Evolutionary conservation across 2,797 vertebrate species (phyloP).

Genomic region (Sebastes steindachneri): DNA sequence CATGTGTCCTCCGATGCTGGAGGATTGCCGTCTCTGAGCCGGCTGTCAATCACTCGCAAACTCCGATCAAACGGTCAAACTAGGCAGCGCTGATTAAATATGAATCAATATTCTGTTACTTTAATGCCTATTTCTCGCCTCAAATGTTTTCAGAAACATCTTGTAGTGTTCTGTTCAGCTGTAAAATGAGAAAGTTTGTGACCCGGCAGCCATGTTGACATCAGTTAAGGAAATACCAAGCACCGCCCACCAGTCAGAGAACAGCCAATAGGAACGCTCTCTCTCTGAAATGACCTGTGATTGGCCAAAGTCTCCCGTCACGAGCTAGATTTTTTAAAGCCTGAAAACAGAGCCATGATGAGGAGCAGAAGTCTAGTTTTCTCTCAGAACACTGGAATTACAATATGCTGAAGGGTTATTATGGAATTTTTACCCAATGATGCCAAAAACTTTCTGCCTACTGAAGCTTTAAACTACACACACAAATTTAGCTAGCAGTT

Average conservation of each 20-base stretch:
- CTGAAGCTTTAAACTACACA: no score
- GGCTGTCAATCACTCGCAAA: background rate
- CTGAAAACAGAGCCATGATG: background rate
- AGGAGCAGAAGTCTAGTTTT: background rate
- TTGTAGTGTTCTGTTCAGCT: no score
- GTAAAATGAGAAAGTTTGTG: no score
- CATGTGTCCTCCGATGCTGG: background rate
- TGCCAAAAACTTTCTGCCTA: no score
- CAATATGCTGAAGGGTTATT: no score
- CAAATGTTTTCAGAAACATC: no score
- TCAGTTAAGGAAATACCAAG: background rate
- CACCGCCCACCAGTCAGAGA: background rate
- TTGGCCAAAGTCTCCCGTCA: background rate
- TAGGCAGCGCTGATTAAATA: background rate
- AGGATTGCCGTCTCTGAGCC: background rate
- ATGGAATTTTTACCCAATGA: no score
- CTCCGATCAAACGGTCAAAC: background rate
- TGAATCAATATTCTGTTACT: no score
- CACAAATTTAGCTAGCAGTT: no score
- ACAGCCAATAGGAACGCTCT: background rate
- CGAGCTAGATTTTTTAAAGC: background rate
- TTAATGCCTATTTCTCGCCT: no score
- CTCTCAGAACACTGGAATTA: background rate
- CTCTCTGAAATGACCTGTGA: background rate
- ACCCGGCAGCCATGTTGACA: background rate